phyloP scores from a whole-genome alignment of 2,113 vertebrate species.

The Callithrix jacchus region DNA sequence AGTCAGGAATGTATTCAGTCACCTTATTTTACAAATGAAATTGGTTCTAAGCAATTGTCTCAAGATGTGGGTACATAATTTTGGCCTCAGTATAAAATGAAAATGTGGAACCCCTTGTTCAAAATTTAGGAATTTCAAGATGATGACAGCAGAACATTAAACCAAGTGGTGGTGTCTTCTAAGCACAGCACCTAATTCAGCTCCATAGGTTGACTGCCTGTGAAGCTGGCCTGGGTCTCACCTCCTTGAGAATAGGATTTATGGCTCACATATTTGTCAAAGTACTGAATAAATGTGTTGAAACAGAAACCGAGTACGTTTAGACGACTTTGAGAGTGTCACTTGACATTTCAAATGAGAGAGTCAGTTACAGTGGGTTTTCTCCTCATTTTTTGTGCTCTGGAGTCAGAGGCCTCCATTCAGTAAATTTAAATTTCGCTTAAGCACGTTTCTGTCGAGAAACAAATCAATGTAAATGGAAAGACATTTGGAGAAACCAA shows the following conservation, averaged over 20 bases:
- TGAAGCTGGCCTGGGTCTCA: background rate
- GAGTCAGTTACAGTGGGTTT: background rate
- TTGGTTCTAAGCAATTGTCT: background rate
- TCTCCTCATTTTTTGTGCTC: background rate
- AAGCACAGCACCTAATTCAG: background rate
- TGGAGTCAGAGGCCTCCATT: too few species aligned
- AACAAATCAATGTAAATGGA: background rate
- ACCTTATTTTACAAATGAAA: background rate
- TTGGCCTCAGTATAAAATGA: background rate
- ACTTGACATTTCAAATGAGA: background rate
- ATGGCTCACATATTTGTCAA: background rate
- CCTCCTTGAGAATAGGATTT: background rate
- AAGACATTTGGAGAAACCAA: background rate
- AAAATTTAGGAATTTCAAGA: background rate
- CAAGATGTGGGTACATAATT: background rate
- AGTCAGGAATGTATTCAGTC: background rate
- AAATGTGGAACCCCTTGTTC: background rate
- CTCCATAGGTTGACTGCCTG: too few species aligned
- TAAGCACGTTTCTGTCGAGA: background rate
- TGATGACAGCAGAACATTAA: background rate
- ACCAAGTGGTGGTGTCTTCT: background rate
- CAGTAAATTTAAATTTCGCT: background rate
- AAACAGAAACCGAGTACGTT: background rate
- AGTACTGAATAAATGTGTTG: background rate
- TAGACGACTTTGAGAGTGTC: background rate